These are phyloP conservation scores for Lepisosteus osseus DNA, from an alignment of 2,113 vertebrate species.

Conservation along the genomic window DNA sequence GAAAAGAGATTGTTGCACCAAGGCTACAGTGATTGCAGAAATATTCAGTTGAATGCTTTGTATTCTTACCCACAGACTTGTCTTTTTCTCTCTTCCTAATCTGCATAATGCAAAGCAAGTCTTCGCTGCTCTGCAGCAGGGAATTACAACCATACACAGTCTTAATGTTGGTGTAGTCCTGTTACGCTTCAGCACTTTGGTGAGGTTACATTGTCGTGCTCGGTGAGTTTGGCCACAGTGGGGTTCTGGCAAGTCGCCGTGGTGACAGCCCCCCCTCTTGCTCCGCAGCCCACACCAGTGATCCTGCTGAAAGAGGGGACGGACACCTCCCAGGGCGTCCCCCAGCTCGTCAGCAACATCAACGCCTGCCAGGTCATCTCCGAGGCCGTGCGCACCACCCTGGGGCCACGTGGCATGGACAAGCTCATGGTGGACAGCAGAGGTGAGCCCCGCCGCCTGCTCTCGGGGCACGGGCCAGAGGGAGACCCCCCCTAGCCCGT, in stretches of 20 bases:
- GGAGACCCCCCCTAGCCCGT: too few relatives aligned
- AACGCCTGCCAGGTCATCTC: conserved; percentile 95
- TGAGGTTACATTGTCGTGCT: too few relatives aligned
- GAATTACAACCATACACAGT: neutral
- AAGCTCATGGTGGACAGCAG: conserved; percentile 91
- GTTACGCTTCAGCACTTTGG: too few relatives aligned
- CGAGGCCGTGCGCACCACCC: conserved; percentile 90
- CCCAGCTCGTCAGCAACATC: conserved; percentile 95
- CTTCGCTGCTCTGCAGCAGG: too few relatives aligned
- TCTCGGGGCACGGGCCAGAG: too few relatives aligned
- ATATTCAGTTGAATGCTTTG: too few relatives aligned
- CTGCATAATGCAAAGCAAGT: too few relatives aligned
- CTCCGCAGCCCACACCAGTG: conserved; percentile 81
- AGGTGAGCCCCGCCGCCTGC: conserved; percentile 61
- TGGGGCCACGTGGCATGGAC: conserved; percentile 97
- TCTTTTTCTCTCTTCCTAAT: too few relatives aligned
- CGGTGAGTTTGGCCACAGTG: neutral
- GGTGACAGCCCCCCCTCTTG: neutral
- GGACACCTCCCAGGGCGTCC: conserved; percentile 90
- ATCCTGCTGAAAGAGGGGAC: conserved; percentile 97
- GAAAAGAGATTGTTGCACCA: too few relatives aligned
- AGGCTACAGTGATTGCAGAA: too few relatives aligned
- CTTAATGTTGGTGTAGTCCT: neutral
- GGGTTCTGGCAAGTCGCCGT: neutral
- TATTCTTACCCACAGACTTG: too few relatives aligned